Evolutionary conservation across 1,140 invertebrate genomes (phyloP), one percentile per base, ranked within the genome.

Genomic region (Oreohelix idahoensis): DNA sequence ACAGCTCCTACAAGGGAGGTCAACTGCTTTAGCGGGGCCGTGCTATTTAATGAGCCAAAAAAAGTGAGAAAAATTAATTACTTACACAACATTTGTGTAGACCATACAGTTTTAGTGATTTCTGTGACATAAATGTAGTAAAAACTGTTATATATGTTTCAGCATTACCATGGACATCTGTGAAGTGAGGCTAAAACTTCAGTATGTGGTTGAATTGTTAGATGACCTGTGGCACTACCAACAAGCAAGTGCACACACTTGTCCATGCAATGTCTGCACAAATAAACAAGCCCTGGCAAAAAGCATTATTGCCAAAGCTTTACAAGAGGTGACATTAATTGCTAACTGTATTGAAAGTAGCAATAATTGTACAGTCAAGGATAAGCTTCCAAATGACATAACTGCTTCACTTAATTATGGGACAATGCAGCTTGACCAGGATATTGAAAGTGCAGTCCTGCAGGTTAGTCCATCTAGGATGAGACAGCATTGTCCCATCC

Each of bases 301-400:
- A 63, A 79, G 77, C 36, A 79, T 49, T 29, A 79, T 79, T 39
- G 53, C 77, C 35, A 58, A 39, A 66, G 77, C 77, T 45, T n/a
- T 79, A 15, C 45, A 79, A 35, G 77, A 79, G 45, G 77, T 79
- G 8, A 8, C 29, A 35, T 11, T 66, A n/a, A 66, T 66, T 66
- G 63, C 63, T 32, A 32, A 66, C 17, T 66, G 63, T 35, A 15
- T 66, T 32, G 63, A 66, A 32, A 66, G 17, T 66, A 66, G 29
- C 17, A 20, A 58, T n/a, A 58, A 58, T 23, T 58, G 45, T 58
- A 58, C 15, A 23, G n/a, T n/a, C n/a, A n/a, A n/a, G n/a, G n/a
- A n/a, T n/a, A n/a, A n/a, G n/a, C n/a, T n/a, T n/a, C n/a, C n/a
- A n/a, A 58, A n/a, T 58, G 15, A 15, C 53, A 23, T 15, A n/a